phyloP scores from a whole-genome alignment of 2,797 vertebrate species.

The Poecilia velifera region DNA sequence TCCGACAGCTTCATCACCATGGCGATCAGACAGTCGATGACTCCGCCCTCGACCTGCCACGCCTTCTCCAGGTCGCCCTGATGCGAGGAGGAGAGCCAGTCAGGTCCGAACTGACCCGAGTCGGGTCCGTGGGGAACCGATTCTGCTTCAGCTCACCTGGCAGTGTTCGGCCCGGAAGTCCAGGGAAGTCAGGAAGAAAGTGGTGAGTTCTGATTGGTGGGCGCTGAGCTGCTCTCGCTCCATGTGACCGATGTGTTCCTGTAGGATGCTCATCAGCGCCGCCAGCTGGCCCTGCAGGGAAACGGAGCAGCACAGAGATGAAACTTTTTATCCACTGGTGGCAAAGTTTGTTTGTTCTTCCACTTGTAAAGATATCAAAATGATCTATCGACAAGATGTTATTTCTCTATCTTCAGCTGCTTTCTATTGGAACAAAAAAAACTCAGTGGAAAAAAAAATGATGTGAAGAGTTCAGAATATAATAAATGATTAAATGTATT shows the following conservation, averaged over 20 bases:
- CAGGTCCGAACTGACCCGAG: neutral
- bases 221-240: conserved; percentile 85
- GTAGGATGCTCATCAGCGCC: conserved; percentile 89
- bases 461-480: too few relatives aligned
- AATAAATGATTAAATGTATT: too few relatives aligned
- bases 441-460: too few relatives aligned
- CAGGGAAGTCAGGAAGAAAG: conserved; percentile 90
- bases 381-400: too few relatives aligned
- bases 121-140: neutral
- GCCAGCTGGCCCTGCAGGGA: conserved; percentile 80
- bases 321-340: neutral
- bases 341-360: too few relatives aligned
- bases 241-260: conserved; percentile 88
- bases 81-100: neutral
- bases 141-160: conserved; percentile 71
- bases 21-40: conserved; percentile 88
- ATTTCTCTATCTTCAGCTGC: too few relatives aligned
- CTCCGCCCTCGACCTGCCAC: conserved; percentile 80
- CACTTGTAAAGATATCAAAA: too few relatives aligned
- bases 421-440: too few relatives aligned
- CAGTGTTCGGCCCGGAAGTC: conserved; percentile 88
- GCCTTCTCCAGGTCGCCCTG: conserved; percentile 87
- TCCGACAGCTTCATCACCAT: conserved; percentile 98
- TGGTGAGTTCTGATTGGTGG: conserved; percentile 91
- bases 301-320: neutral